Evolutionary conservation across 2,888 invertebrate genomes (phyloP).

Genomic region (Lasiommata megera): DNA sequence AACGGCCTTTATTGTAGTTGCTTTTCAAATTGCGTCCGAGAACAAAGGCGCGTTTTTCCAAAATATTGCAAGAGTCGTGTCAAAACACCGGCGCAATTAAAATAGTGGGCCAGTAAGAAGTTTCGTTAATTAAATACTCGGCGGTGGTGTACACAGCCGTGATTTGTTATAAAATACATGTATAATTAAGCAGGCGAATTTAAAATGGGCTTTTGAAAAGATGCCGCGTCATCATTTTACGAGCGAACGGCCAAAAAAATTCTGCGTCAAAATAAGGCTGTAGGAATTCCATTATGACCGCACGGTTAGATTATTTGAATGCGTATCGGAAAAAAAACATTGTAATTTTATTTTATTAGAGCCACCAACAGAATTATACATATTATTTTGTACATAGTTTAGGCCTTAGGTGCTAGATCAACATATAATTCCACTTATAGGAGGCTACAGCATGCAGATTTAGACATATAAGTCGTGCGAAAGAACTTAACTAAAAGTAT

Average conservation of each 20-base stretch:
- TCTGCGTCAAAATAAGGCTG: neutral
- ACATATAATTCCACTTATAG: too few species aligned
- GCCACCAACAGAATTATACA: too few species aligned
- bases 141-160: slow-evolving; percentile 55
- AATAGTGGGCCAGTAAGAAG: slow-evolving; percentile 78
- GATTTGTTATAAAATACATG: slow-evolving; percentile 52
- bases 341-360: too few species aligned
- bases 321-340: neutral
- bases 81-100: slow-evolving; percentile 76
- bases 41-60: slow-evolving; percentile 72
- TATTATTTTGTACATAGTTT: too few species aligned
- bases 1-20: slow-evolving; percentile 52
- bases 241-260: neutral
- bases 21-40: slow-evolving; percentile 63
- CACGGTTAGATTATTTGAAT: neutral
- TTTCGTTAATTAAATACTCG: slow-evolving; percentile 74
- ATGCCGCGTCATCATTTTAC: slow-evolving; percentile 11
- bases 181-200: slow-evolving; percentile 21
- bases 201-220: slow-evolving; percentile 10
- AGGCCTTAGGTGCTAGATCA: too few species aligned
- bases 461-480: too few species aligned
- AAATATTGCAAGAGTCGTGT: slow-evolving; percentile 76
- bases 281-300: neutral
- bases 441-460: too few species aligned
- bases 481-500: too few species aligned